Conservation (phyloP, 2,113 vertebrate species). For the Gymnogyps californianus region DNA sequence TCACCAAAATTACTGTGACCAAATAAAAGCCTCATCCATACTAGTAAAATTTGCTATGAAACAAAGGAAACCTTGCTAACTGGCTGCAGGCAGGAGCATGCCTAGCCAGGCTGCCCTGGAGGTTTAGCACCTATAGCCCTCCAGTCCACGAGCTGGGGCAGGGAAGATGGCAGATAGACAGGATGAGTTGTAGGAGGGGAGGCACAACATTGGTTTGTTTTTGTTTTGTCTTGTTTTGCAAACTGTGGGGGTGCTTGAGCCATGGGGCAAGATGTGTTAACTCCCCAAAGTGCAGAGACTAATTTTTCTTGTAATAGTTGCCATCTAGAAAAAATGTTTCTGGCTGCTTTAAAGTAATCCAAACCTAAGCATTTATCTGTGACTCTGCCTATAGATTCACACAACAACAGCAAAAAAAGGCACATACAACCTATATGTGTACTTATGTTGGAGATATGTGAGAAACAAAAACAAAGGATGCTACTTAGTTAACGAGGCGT, state of each 20-base stretch:
- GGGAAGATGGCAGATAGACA: not conserved
- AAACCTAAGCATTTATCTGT: not conserved
- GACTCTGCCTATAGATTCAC: not conserved
- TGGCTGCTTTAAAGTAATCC: not conserved
- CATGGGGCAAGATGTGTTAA: not conserved
- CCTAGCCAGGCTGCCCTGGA: not conserved
- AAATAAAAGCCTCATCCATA: not conserved
- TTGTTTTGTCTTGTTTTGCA: too few species aligned
- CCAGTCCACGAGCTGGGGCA: not conserved
- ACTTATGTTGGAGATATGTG: too few species aligned
- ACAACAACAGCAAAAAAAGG: not conserved
- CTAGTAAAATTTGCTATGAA: not conserved
- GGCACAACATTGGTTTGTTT: not conserved
- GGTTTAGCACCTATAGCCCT: not conserved
- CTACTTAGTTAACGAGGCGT: too few species aligned
- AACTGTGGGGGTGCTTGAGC: not conserved
- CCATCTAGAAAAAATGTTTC: not conserved
- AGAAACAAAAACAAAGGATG: too few species aligned
- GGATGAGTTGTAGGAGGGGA: not conserved
- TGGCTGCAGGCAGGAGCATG: not conserved
- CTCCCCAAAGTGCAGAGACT: fast-evolving
- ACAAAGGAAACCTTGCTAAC: not conserved
- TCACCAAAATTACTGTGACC: not conserved
- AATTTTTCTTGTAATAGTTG: not conserved
- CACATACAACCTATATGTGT: not conserved